phyloP scores from a whole-genome alignment of 2,113 vertebrate genomes.

The Parotia lawesii region DNA sequence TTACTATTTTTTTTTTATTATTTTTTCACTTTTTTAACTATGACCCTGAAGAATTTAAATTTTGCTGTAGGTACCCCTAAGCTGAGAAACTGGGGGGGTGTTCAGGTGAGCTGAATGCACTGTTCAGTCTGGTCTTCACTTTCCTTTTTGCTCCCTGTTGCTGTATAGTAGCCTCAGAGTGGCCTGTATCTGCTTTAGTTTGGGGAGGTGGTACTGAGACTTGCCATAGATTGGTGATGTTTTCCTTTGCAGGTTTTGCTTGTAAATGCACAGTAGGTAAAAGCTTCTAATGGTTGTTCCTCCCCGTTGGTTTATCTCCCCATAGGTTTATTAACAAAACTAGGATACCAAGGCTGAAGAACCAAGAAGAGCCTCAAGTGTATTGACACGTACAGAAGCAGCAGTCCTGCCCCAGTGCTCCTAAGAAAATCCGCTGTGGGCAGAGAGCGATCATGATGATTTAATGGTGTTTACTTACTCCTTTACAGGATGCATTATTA shows the following conservation, averaged over 20 bases:
- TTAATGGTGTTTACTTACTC: conserved; percentile 87
- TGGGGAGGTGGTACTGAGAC: conserved; percentile 77
- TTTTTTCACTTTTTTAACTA: conserved; percentile 78
- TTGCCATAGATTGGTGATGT: conserved; percentile 81
- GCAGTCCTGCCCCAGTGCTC: conserved; percentile 87
- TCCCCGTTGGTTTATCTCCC: conserved; percentile 99
- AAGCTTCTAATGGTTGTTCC: conserved; percentile 97
- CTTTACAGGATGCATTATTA: conserved; percentile 79
- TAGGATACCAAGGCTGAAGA: conserved; percentile 97
- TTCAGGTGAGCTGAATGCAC: conserved; percentile 94
- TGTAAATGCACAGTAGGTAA: conserved; percentile 76
- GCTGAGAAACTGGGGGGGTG: conserved; percentile 92
- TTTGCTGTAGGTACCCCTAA: conserved; percentile 86
- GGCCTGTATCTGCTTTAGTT: conserved; percentile 75
- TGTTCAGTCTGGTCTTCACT: conserved; percentile 82
- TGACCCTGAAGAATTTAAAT: conserved; percentile 84
- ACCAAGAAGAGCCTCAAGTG: conserved; percentile 93
- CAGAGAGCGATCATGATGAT: conserved; percentile 83
- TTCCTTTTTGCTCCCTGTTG: conserved; percentile 71
- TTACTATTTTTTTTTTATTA: conserved; percentile 21
- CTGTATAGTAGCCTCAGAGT: conserved; percentile 72
- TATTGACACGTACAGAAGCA: conserved; percentile 98
- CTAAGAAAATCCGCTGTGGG: conserved; percentile 87
- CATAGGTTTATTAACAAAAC: conserved; percentile 99
- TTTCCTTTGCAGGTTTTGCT: conserved; percentile 84